Evolutionary conservation across 2,888 invertebrate genomes (phyloP), one percentile per base, ranked within the genome.

Genomic region (Xanthorhoe designata): DNA sequence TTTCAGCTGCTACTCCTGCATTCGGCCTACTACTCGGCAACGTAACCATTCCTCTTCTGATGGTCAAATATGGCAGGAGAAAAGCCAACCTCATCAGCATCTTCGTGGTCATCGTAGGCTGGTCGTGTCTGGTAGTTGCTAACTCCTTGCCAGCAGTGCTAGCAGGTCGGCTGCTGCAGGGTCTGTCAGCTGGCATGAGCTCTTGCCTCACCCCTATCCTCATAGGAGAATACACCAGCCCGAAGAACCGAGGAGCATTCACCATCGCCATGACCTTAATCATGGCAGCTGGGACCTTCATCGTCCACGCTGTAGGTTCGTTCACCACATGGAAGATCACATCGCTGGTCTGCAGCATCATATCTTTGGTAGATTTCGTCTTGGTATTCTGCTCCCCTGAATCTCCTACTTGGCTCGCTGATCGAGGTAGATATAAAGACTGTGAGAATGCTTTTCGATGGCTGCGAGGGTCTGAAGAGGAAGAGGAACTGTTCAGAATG

Each of bases 341-440:
- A 1, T 94, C 95, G 0, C 78, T 94, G 1, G 80, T 95, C 6
- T 90, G 92, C 64, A 79, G 89, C 0, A 72, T 83, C 18, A 84
- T 94, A 18, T 90, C 94, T 1, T 74, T 94, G 6, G 75, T 89
- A 7, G 91, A 94, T 35, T 80, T 95, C 5, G 19, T 86, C 4
- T 85, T 91, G 82, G 86, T 81, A 0, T 77, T 85, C 13, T 85
- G 80, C 49, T 79, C 81, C 0, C 95, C 95, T 0, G 96, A 96
- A 84, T 94, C 96, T 6, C 96, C 96, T 0, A 92, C 93, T 62
- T 96, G 95, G 95, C 78, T 96, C 10, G 90, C 95, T 0, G 88
- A 94, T 0, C 94, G 92, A 74, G 94, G 94, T 0, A 89, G 86
- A 18, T 83, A 89, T 1, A 89, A 90, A 0, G 93, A 95, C 58